Evolutionary conservation across 35 echinoderm and acorn worm genomes (phyloP).

Genomic region (Heliocidaris tuberculata): DNA sequence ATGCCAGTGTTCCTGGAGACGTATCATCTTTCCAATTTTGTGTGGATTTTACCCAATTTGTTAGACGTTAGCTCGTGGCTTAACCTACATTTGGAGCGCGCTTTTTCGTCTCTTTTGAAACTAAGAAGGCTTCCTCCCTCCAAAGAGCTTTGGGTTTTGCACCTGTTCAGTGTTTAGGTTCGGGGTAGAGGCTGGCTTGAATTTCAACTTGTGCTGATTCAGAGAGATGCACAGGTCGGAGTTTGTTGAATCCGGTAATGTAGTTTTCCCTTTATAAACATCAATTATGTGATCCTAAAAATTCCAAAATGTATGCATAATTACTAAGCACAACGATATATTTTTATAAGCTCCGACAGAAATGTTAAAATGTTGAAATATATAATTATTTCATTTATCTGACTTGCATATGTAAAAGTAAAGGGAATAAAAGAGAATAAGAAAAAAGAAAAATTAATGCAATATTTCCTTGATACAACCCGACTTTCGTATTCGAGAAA

Average conservation of each 20-base stretch:
- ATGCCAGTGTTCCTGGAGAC: constrained; percentile 15
- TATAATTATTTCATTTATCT: too few species aligned
- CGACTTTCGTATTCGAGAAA: not conserved
- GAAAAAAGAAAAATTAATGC: not conserved
- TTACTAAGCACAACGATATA: not conserved
- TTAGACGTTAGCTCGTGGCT: constrained; percentile 40
- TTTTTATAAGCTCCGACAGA: not conserved
- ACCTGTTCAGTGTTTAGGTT: constrained; percentile 28
- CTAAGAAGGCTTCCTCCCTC: not conserved
- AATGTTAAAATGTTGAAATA: too few species aligned
- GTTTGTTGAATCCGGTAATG: not conserved
- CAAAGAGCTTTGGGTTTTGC: constrained; percentile 10
- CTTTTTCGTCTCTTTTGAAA: constrained; percentile 2
- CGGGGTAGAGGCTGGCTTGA: constrained; percentile 6
- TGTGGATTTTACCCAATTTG: constrained; percentile 46
- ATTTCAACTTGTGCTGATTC: constrained; percentile 21
- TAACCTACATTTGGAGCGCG: constrained; percentile 27
- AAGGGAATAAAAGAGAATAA: too few species aligned
- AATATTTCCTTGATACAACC: not conserved
- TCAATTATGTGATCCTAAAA: not conserved
- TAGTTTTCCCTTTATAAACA: not conserved
- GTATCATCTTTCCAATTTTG: constrained; percentile 40
- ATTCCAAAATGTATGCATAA: not conserved
- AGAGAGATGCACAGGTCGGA: not conserved
- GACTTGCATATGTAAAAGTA: too few species aligned